Evolutionary conservation across 2,797 vertebrate genomes (phyloP).

Genomic region (Gobionotothen gibberifrons): DNA sequence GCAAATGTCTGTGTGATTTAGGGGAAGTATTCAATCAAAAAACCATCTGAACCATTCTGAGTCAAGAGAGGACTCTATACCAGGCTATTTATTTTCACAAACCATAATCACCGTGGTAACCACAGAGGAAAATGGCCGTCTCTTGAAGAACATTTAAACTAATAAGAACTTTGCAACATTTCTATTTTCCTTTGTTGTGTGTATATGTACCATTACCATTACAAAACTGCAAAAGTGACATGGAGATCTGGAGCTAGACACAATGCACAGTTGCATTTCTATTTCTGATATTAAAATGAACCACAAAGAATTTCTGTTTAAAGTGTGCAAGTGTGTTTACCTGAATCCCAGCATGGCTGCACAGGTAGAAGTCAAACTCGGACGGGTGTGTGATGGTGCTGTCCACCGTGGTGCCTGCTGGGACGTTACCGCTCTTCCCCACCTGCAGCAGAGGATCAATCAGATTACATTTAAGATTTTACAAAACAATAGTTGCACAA

Average conservation of each 20-base stretch:
- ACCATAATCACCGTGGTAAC: slow-evolving; percentile 11
- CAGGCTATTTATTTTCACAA: slow-evolving; percentile 11
- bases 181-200: too few species aligned
- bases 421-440: slow-evolving; percentile 98
- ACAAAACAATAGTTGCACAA: too few species aligned
- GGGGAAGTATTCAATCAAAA: background rate
- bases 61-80: slow-evolving; percentile 11
- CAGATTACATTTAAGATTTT: background rate
- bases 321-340: slow-evolving; percentile 66
- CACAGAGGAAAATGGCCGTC: background rate
- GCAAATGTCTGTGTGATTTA: slow-evolving; percentile 7
- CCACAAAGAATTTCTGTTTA: too few species aligned
- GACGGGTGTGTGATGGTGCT: slow-evolving; percentile 99
- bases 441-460: slow-evolving; percentile 82
- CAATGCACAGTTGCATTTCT: background rate
- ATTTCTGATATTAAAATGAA: background rate
- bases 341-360: slow-evolving; percentile 99
- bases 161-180: background rate
- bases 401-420: slow-evolving; percentile 98
- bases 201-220: background rate
- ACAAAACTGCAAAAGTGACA: background rate
- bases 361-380: slow-evolving; percentile 99
- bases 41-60: slow-evolving; percentile 11
- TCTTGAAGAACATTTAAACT: background rate
- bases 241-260: background rate